These are phyloP conservation scores for Forbesichthys papilliferus DNA, from an alignment of 2,113 vertebrate species.

Conservation along the genomic window DNA sequence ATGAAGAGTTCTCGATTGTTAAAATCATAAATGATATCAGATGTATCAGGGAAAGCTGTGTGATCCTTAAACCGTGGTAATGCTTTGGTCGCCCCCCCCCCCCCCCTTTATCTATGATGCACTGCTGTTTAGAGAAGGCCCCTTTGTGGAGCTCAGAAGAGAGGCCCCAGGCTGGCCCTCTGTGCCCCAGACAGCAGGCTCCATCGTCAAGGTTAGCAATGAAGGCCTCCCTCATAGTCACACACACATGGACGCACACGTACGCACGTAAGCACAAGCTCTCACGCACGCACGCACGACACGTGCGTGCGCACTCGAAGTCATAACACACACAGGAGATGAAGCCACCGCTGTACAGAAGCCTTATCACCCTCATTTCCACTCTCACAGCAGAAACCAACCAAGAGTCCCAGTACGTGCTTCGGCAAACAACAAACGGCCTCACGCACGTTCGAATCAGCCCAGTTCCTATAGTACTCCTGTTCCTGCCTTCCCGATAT, in stretches of 20 bases:
- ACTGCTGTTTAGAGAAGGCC: constrained; percentile 69
- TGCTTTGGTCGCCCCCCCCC: constrained; percentile 70
- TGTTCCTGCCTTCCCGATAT: constrained; percentile 14
- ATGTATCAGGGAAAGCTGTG: constrained; percentile 64
- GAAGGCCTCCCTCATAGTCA: constrained; percentile 52
- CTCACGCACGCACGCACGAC: constrained; percentile 16
- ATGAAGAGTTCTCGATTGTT: constrained; percentile 57
- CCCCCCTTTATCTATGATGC: constrained; percentile 57
- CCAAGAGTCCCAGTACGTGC: background rate
- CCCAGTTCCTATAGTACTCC: background rate
- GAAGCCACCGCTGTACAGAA: background rate
- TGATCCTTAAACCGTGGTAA: constrained; percentile 66
- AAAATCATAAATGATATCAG: constrained; percentile 69
- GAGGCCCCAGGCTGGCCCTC: constrained; percentile 65
- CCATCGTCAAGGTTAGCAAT: constrained; percentile 37
- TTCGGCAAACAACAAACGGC: constrained; percentile 1
- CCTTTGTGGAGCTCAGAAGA: constrained; percentile 62
- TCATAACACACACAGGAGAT: constrained; percentile 10
- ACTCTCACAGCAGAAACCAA: background rate
- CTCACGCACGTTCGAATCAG: background rate
- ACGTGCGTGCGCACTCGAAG: constrained; percentile 27
- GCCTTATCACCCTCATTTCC: constrained; percentile 17
- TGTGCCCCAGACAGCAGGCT: constrained; percentile 69
- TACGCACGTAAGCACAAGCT: constrained; percentile 49
- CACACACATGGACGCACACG: constrained; percentile 55